These are phyloP conservation scores for Drosophila melanica DNA, from an alignment of 1,140 invertebrate genomes.

Conservation along the genomic window DNA sequence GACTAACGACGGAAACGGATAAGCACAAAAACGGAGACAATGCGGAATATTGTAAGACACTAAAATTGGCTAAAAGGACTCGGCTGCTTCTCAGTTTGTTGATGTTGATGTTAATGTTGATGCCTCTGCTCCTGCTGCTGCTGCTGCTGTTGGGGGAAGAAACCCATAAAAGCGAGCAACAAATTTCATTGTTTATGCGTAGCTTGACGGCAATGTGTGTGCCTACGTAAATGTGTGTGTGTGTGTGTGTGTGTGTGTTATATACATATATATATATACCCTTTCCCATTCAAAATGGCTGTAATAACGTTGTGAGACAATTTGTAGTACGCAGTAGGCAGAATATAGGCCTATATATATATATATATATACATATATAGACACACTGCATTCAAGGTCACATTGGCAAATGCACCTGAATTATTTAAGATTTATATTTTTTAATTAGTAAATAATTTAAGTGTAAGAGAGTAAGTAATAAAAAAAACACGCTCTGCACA, in stretches of 20 bases:
- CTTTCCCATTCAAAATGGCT: no score
- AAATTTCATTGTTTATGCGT: constrained; percentile 79
- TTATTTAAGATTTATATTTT: no score
- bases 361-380: no score
- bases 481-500: no score
- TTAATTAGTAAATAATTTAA: no score
- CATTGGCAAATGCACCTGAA: no score
- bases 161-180: constrained; percentile 82
- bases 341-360: no score
- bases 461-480: no score
- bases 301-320: no score
- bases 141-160: constrained; percentile 48
- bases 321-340: no score
- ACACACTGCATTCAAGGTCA: no score
- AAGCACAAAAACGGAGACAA: constrained; percentile 72
- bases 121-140: constrained; percentile 4
- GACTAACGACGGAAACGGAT: constrained; percentile 34
- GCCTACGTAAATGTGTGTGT: constrained; percentile 3
- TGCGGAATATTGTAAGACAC: constrained; percentile 78
- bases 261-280: no score
- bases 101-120: constrained; percentile 50
- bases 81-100: constrained; percentile 41
- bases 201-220: constrained; percentile 8
- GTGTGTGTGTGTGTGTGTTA: constrained; percentile 2
- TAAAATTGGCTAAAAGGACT: constrained; percentile 79